Conservation (phyloP, 2,113 vertebrate species). For the Dendrocopos noguchii region DNA sequence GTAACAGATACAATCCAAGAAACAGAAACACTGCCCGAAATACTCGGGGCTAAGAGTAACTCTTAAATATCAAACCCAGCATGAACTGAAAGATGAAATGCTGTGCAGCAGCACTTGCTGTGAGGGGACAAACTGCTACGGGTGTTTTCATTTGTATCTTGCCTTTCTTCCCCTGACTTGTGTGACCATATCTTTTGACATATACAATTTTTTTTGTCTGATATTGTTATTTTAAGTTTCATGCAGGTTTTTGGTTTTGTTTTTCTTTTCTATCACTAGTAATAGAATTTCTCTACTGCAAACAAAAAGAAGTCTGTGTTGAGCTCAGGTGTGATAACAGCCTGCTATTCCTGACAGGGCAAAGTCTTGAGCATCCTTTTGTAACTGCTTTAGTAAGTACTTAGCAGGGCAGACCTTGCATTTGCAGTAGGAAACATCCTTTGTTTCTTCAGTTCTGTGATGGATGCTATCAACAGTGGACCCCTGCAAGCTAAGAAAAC, state of each 20-base stretch:
- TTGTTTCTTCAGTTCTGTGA: not conserved
- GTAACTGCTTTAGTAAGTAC: not conserved
- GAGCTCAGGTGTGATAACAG: not conserved
- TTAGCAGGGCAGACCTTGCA: not conserved
- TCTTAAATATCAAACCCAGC: not conserved
- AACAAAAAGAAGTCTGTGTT: not conserved
- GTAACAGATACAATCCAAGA: not conserved
- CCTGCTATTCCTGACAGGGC: not conserved
- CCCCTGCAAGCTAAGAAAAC: not conserved
- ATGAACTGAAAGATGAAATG: not conserved
- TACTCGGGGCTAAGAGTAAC: not conserved
- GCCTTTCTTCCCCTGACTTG: not conserved
- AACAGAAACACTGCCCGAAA: not conserved
- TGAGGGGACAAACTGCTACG: not conserved
- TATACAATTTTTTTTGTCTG: not conserved
- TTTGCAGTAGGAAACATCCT: not conserved
- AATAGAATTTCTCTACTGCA: not conserved
- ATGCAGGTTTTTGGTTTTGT: no score
- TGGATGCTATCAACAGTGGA: not conserved
- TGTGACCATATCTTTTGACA: not conserved
- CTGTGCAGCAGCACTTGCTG: not conserved
- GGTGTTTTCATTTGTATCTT: not conserved
- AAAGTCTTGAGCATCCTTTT: not conserved
- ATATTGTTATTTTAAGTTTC: not conserved
- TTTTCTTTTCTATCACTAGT: not conserved